Percentiles rank a stretch among this genome's conserved stretches.
Evolutionary conservation across 1,140 invertebrate species (phyloP).

Genomic region (Platyscapa corneri): DNA sequence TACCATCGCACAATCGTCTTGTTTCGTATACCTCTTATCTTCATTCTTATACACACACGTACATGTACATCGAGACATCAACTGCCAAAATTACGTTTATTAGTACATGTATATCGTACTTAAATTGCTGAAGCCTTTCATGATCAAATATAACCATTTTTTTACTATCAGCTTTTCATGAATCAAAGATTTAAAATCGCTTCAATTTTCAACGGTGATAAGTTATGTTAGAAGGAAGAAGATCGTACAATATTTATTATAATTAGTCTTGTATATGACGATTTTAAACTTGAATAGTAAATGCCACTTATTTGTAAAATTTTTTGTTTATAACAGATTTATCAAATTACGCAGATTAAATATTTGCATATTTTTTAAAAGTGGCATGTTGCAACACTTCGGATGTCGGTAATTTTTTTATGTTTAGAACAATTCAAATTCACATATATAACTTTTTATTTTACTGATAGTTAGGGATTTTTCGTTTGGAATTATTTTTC

Average conservation of each 20-base stretch:
- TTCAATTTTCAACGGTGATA: neutral
- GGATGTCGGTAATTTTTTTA: too few relatives aligned
- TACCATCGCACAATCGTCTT: neutral
- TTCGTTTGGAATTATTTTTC: neutral
- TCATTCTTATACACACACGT: neutral
- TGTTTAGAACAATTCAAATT: neutral
- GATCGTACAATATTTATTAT: too few relatives aligned
- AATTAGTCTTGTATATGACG: too few relatives aligned
- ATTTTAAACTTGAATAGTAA: too few relatives aligned
- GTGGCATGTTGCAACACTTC: too few relatives aligned
- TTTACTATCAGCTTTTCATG: neutral
- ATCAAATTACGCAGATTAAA: neutral
- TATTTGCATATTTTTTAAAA: neutral
- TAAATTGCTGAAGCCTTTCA: neutral
- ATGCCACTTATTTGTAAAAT: too few relatives aligned
- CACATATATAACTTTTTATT: slow-evolving; percentile 3
- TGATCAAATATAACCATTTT: neutral
- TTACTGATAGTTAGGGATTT: neutral
- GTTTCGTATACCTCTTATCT: neutral
- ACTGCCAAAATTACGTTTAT: slow-evolving; percentile 3
- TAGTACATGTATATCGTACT: slow-evolving; percentile 12
- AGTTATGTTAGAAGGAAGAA: too few relatives aligned
- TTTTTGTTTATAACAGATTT: neutral
- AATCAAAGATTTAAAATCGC: neutral
- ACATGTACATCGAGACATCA: neutral